A percentile compares a stretch with the other conserved stretches of the same genome.
Evolutionary conservation across 2,113 vertebrate genomes (phyloP).

Genomic region (Notothenia coriiceps): DNA sequence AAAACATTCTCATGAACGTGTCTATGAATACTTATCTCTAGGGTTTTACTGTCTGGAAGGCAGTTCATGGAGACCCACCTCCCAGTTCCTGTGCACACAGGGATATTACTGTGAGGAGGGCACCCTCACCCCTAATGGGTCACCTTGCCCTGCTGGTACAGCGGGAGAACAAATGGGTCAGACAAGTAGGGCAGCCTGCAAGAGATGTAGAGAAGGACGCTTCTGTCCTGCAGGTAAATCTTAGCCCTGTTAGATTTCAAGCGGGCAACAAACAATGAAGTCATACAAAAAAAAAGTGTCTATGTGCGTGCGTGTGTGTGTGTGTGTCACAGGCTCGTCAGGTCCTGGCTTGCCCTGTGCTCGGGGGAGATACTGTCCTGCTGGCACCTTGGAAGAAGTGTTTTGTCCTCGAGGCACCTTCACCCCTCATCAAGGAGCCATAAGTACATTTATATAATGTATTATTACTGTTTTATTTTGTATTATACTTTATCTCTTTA

Average conservation of each 20-base stretch:
- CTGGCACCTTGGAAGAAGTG: slow-evolving; percentile 83
- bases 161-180: slow-evolving; percentile 86
- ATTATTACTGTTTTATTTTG: not conserved
- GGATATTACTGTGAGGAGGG: slow-evolving; percentile 89
- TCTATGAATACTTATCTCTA: slow-evolving; percentile 66
- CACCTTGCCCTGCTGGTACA: slow-evolving; percentile 88
- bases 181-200: slow-evolving; percentile 87
- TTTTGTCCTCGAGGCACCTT: slow-evolving; percentile 86
- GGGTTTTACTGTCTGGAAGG: slow-evolving; percentile 89
- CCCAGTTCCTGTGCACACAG: slow-evolving; percentile 84
- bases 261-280: slow-evolving; percentile 24
- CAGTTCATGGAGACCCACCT: slow-evolving; percentile 79
- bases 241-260: slow-evolving; percentile 25
- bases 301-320: slow-evolving; percentile 5
- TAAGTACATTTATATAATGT: slow-evolving; percentile 72
- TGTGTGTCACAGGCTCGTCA: slow-evolving; percentile 77
- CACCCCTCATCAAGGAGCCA: slow-evolving; percentile 85
- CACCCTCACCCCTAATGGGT: slow-evolving; percentile 82
- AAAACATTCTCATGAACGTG: not conserved
- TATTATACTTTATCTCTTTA: not conserved
- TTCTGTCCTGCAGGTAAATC: slow-evolving; percentile 86
- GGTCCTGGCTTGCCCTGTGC: slow-evolving; percentile 85
- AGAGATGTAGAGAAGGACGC: slow-evolving; percentile 86
- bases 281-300: not conserved
- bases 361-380: slow-evolving; percentile 86